Percentiles rank a stretch among this genome's conserved stretches.
These are phyloP conservation scores for Bos javanicus DNA, from an alignment of 2,113 vertebrate species.

Conservation along the genomic window DNA sequence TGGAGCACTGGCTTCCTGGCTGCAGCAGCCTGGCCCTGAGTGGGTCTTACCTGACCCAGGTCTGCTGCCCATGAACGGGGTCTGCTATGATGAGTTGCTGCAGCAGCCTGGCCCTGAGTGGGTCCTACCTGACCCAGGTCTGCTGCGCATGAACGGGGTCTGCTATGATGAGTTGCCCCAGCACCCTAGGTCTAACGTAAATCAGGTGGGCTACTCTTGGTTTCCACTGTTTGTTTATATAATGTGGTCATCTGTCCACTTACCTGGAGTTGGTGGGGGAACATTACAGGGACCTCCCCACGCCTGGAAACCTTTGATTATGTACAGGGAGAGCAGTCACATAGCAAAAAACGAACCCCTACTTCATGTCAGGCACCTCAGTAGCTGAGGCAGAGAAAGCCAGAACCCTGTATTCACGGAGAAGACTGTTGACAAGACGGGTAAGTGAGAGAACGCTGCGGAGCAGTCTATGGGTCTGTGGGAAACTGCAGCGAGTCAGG, in stretches of 20 bases:
- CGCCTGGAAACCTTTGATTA: background rate
- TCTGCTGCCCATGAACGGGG: background rate
- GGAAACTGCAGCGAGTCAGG: background rate
- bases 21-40: background rate
- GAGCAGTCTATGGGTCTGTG: background rate
- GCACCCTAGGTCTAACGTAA: background rate
- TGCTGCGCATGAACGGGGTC: background rate
- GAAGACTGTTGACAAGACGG: background rate
- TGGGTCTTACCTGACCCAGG: background rate
- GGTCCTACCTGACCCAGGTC: background rate
- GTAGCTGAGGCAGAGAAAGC: background rate
- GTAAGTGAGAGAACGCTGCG: background rate
- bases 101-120: background rate
- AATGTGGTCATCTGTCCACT: background rate
- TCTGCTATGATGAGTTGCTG: background rate
- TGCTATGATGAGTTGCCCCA: background rate
- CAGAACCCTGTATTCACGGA: background rate
- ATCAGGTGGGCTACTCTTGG: background rate
- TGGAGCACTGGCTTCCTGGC: background rate
- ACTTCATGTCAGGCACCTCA: background rate
- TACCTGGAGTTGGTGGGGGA: background rate
- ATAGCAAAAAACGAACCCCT: background rate
- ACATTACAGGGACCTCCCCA: background rate
- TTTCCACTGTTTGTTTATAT: background rate
- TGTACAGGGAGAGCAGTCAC: background rate